A percentile compares a stretch with the other conserved stretches of the same genome.
Evolutionary conservation across 2,797 vertebrate species (phyloP).

Genomic region (Kryptolebias ocellatus): DNA sequence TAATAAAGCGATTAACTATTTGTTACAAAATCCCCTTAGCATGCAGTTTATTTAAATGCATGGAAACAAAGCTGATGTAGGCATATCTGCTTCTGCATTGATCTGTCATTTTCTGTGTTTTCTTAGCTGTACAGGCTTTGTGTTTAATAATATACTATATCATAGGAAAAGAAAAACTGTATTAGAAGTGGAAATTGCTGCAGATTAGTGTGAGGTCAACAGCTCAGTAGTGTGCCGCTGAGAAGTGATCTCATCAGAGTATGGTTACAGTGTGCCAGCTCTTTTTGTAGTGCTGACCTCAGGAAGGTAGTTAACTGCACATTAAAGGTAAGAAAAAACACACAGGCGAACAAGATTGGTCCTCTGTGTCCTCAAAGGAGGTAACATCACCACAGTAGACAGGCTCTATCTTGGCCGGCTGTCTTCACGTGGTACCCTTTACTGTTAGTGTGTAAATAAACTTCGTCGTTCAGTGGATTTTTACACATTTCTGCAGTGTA

Average conservation of each 20-base stretch:
- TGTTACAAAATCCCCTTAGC: no score
- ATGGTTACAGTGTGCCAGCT: constrained; percentile 68
- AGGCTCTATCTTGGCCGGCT: constrained; percentile 53
- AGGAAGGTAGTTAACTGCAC: constrained; percentile 77
- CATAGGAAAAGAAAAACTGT: constrained; percentile 61
- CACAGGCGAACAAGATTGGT: constrained; percentile 69
- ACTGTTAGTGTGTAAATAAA: constrained; percentile 54
- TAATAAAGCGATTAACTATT: no score
- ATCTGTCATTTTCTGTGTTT: constrained; percentile 33
- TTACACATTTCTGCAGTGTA: constrained; percentile 23
- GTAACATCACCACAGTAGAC: constrained; percentile 43
- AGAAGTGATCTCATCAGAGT: constrained; percentile 82
- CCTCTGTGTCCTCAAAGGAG: constrained; percentile 48
- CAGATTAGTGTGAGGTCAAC: constrained; percentile 81
- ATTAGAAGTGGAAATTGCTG: constrained; percentile 71
- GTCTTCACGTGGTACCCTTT: constrained; percentile 43
- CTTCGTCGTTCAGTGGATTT: constrained; percentile 26
- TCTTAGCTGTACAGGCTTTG: constrained; percentile 51
- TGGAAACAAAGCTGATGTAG: background rate
- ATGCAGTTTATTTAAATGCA: constrained; percentile 2
- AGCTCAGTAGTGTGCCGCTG: constrained; percentile 79
- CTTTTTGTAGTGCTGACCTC: constrained; percentile 76
- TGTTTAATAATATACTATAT: constrained; percentile 56
- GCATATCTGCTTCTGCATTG: constrained; percentile 1
- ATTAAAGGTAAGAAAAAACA: constrained; percentile 74